A percentile compares a stretch with the other conserved stretches of the same genome.
These are phyloP conservation scores for Phaenicophaeus curvirostris DNA, from an alignment of 2,797 vertebrate genomes.

Conservation along the genomic window DNA sequence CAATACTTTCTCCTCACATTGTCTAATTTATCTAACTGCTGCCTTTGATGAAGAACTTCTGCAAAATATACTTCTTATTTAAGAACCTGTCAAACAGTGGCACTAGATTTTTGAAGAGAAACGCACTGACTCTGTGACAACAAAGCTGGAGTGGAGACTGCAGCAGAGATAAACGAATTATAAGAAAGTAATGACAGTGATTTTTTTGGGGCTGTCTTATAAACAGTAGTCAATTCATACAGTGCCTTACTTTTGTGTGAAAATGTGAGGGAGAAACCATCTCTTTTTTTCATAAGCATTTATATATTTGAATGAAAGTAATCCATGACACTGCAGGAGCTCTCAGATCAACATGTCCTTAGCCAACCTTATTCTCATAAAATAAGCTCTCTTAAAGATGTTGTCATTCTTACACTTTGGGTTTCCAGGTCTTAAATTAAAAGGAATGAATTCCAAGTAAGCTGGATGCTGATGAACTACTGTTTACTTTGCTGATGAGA, in stretches of 20 bases:
- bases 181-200: neutral
- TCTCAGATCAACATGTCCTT: neutral
- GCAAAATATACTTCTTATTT: neutral
- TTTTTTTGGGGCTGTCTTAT: neutral
- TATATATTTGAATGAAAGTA: neutral
- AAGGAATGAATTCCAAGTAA: neutral
- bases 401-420: neutral
- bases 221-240: neutral
- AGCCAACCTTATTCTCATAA: neutral
- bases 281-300: neutral
- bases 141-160: neutral
- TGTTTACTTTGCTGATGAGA: neutral
- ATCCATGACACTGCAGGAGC: neutral
- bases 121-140: neutral
- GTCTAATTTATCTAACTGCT: neutral
- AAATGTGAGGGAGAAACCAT: neutral
- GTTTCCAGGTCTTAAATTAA: neutral
- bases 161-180: neutral
- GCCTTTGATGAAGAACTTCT: neutral
- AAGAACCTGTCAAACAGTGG: neutral
- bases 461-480: neutral
- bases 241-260: neutral
- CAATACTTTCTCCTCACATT: neutral
- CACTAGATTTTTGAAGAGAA: neutral
- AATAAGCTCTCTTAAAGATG: neutral